Evolutionary conservation across 2,113 vertebrate species (phyloP).

Genomic region (Aplodontia rufa): DNA sequence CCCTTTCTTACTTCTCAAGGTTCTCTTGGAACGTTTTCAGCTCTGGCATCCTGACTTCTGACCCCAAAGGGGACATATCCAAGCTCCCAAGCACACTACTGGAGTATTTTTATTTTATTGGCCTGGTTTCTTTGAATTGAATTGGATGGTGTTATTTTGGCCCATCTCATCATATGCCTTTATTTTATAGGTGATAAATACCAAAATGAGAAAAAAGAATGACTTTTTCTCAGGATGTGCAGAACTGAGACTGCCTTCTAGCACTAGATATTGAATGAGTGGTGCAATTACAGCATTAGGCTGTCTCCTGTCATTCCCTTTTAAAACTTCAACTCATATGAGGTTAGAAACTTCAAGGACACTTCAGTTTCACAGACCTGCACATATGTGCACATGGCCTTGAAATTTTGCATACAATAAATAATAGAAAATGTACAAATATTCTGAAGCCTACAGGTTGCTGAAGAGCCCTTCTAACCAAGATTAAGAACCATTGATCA

Average conservation of each 20-base stretch:
- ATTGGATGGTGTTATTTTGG: not conserved
- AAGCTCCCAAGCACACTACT: not conserved
- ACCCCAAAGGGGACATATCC: not conserved
- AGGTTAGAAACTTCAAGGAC: conserved; percentile 19
- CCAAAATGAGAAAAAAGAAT: not conserved
- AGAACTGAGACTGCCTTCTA: not conserved
- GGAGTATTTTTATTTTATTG: not conserved
- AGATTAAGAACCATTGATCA: not conserved
- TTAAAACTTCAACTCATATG: not conserved
- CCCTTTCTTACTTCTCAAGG: not conserved
- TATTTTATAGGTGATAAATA: not conserved
- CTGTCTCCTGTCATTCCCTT: not conserved
- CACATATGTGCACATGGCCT: not conserved
- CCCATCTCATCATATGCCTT: not conserved
- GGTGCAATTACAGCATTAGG: too few relatives aligned
- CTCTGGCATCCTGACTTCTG: not conserved
- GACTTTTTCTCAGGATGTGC: not conserved
- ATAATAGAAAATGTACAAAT: not conserved
- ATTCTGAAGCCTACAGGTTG: not conserved
- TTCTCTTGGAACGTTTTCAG: not conserved
- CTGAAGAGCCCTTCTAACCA: not conserved
- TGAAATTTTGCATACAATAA: not conserved
- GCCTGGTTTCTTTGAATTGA: not conserved
- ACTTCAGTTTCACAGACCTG: not conserved
- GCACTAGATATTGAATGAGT: too few relatives aligned